These are phyloP conservation scores for Lordiphosa fenestrarum DNA, from an alignment of 2,888 invertebrate species.

Conservation along the genomic window DNA sequence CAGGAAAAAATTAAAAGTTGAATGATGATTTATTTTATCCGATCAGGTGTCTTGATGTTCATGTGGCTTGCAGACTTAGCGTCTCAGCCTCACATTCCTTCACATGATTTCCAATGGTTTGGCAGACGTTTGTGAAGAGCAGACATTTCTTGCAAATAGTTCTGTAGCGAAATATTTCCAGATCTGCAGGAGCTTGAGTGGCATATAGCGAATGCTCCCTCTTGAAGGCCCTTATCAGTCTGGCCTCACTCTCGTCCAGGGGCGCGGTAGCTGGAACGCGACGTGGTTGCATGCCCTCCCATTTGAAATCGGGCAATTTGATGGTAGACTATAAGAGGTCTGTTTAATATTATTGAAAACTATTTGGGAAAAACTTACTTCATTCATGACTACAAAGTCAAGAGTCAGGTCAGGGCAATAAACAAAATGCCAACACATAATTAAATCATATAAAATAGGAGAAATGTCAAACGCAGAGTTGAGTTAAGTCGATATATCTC, in stretches of 20 bases:
- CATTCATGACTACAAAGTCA: no score
- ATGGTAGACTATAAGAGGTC: no score
- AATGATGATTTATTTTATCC: neutral
- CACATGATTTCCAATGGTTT: slow-evolving; percentile 24
- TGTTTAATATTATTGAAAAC: no score
- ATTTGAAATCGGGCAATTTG: slow-evolving; percentile 4
- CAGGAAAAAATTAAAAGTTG: no score
- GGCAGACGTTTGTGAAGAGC: slow-evolving; percentile 31
- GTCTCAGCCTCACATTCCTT: slow-evolving; percentile 8
- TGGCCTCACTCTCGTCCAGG: slow-evolving; percentile 15
- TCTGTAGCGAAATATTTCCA: slow-evolving; percentile 30
- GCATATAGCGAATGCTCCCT: slow-evolving; percentile 16
- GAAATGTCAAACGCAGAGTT: no score
- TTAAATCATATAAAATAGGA: no score
- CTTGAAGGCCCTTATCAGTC: slow-evolving; percentile 27
- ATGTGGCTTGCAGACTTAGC: neutral
- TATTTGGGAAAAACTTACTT: no score
- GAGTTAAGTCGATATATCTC: no score
- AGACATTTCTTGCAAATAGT: slow-evolving; percentile 49
- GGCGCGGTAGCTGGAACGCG: slow-evolving; percentile 3
- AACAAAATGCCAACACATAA: no score
- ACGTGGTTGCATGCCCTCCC: slow-evolving; percentile 37
- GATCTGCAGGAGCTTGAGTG: neutral
- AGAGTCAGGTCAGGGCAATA: no score
- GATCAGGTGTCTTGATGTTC: neutral